Evolutionary conservation across 2,113 vertebrate genomes (phyloP).

Genomic region (Pelecanoides urinatrix): DNA sequence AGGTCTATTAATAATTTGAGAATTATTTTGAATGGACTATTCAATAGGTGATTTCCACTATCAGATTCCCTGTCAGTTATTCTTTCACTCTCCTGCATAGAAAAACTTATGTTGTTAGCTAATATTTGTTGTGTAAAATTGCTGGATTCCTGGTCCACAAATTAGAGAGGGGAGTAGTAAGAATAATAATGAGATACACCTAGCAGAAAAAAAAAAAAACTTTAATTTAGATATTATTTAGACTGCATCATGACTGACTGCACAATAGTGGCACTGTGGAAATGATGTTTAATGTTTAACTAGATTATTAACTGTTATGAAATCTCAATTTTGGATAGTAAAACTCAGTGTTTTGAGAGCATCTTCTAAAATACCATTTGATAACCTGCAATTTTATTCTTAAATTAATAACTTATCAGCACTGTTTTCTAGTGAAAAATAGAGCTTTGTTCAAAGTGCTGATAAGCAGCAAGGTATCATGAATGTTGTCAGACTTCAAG

Average conservation of each 20-base stretch:
- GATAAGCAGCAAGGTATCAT: background rate
- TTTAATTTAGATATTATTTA: background rate
- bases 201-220: background rate
- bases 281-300: background rate
- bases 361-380: background rate
- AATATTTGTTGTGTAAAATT: background rate
- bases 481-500: background rate
- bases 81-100: background rate
- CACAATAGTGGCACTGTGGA: background rate
- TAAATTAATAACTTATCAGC: background rate
- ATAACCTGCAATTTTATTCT: background rate
- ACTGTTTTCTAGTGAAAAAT: background rate
- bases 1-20: background rate
- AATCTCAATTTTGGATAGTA: background rate
- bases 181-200: background rate
- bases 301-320: background rate
- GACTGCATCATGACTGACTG: background rate
- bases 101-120: background rate
- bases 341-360: background rate
- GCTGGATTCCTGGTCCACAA: background rate
- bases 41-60: background rate
- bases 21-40: background rate
- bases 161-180: background rate
- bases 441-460: background rate
- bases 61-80: background rate